phyloP scores from a whole-genome alignment of 2,113 vertebrate species.

The Acrocephalus arundinaceus region DNA sequence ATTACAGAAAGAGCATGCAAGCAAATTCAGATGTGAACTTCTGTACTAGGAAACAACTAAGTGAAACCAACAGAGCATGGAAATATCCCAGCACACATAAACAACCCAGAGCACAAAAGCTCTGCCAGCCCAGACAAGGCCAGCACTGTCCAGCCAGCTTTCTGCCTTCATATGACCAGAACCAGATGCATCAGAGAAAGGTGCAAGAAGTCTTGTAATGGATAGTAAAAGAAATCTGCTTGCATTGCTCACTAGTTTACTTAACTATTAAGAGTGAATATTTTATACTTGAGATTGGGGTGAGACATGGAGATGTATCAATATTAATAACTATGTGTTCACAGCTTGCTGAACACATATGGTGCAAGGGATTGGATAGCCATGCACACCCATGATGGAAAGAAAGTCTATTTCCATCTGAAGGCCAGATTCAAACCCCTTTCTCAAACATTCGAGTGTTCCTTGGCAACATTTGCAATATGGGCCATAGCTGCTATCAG shows the following conservation, averaged over 20 bases:
- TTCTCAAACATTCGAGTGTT: background rate
- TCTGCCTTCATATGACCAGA: background rate
- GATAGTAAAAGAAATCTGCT: background rate
- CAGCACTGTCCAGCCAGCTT: background rate
- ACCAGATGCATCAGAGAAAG: conserved; percentile 59
- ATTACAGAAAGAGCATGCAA: background rate
- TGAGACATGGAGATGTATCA: background rate
- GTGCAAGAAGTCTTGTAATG: background rate
- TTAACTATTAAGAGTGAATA: background rate
- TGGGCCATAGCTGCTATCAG: background rate
- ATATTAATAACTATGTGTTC: background rate
- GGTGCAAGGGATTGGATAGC: background rate
- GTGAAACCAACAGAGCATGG: background rate
- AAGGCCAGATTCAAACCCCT: conserved; percentile 18
- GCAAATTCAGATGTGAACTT: background rate
- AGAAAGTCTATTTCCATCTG: background rate
- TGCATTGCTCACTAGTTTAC: background rate
- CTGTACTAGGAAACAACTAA: background rate
- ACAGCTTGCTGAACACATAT: background rate
- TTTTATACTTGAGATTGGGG: background rate
- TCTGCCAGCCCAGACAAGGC: background rate
- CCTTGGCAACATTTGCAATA: background rate
- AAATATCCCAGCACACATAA: background rate
- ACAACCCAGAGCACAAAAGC: background rate
- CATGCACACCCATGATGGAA: background rate